These are phyloP conservation scores for Oophaga sylvatica DNA, from an alignment of 2,797 vertebrate genomes.

Conservation along the genomic window DNA sequence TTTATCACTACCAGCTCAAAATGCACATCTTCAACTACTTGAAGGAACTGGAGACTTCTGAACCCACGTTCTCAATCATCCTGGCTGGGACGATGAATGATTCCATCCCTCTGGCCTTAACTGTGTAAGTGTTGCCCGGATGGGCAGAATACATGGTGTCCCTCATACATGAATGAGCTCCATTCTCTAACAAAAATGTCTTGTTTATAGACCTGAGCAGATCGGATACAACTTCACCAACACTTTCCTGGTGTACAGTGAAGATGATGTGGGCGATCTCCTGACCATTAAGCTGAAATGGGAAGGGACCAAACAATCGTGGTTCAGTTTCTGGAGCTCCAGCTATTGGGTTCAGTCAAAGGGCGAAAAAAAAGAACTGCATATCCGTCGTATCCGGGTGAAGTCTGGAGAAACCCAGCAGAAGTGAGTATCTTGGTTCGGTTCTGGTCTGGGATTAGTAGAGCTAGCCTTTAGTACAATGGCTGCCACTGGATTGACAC, in stretches of 20 bases:
- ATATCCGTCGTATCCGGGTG: constrained; percentile 86
- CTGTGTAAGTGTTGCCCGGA: constrained; percentile 80
- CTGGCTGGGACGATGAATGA: constrained; percentile 82
- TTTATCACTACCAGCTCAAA: constrained; percentile 98
- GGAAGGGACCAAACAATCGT: constrained; percentile 80
- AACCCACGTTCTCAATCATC: constrained; percentile 84
- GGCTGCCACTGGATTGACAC: no score
- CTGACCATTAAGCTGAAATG: constrained; percentile 87
- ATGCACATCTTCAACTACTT: constrained; percentile 93
- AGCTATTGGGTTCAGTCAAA: constrained; percentile 73
- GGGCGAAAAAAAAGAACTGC: constrained; percentile 71
- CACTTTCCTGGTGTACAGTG: constrained; percentile 92
- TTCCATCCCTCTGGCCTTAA: constrained; percentile 77
- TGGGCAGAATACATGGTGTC: neutral
- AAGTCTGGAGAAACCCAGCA: constrained; percentile 92
- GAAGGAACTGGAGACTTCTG: constrained; percentile 68
- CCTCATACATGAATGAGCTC: neutral
- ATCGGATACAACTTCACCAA: constrained; percentile 87
- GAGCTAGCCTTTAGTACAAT: neutral
- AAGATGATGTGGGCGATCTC: constrained; percentile 89
- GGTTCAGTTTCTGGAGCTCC: constrained; percentile 81
- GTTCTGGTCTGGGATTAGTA: neutral
- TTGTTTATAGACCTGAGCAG: constrained; percentile 74
- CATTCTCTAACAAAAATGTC: neutral
- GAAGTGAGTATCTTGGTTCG: constrained; percentile 78